Base-by-base conservation (phyloP, 2,888 invertebrate species). In the Encarsia formosa region DNA sequence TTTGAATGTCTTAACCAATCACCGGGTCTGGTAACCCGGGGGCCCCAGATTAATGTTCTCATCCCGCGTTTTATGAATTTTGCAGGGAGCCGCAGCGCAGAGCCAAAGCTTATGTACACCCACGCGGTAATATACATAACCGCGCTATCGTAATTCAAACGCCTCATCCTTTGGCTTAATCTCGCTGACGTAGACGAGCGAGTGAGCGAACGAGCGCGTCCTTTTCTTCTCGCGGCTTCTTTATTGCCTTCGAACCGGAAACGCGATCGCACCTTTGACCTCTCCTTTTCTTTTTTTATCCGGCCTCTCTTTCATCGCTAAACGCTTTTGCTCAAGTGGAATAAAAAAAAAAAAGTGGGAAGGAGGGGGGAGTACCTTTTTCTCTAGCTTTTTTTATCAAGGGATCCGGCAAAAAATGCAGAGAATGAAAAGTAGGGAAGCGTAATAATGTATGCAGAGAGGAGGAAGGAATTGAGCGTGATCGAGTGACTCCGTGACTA, bases 21-120 rank as follows among this genome's bases (percentile, higher is more conserved):
- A n/a, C n/a, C n/a, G n/a, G n/a, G n/a, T n/a, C n/a, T n/a, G n/a
- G n/a, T n/a, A n/a, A n/a, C n/a, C n/a, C 18, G 22, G 15, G 4
- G 15, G 5, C 3, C 6, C 15, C 11, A 23, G 23, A 48, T 48
- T 49, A 37, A 49, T 43, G 24, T 18, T 3, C n/a, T 38, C 13
- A 38, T 38, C 9, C 26, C 26, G 6, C 2, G 18, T 37, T 38
- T 43, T 49, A 43, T 37, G 43, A 49, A 49, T 49, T 24, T 18
- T n/a, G n/a, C n/a, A n/a, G n/a, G 26, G 6, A 11, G 26, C 26
- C 26, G 26, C 26, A 26, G 26, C 11, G 11, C 26, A 26, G 6
- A 11, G 26, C 26, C 26, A 11, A 11, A 6, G 26, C 26, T 26
- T 8, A 15, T 31, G 15, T 5, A 29, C 20, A 16, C 16, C 23